Evolutionary conservation across 1,140 invertebrate species (phyloP).

Genomic region (Samia ricini): DNA sequence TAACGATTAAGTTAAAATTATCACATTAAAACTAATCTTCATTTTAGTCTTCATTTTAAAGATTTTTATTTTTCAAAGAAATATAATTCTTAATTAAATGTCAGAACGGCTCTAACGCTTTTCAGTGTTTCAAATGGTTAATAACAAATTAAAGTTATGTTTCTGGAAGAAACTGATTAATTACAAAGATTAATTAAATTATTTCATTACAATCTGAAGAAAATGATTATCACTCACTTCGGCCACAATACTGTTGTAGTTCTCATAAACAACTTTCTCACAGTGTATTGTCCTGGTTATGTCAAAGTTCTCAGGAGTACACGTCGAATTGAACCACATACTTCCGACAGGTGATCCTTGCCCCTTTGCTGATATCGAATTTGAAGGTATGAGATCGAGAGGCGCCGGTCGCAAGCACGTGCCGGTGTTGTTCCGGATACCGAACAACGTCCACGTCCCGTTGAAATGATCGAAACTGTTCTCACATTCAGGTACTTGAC

Average conservation of each 20-base stretch:
- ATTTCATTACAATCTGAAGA: not conserved
- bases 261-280: constrained; percentile 47
- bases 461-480: constrained; percentile 29
- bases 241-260: constrained; percentile 61
- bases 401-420: constrained; percentile 36
- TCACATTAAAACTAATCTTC: too few species aligned
- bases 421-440: constrained; percentile 27
- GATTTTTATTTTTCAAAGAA: too few species aligned
- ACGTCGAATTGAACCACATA: constrained; percentile 16
- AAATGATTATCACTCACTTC: constrained; percentile 29
- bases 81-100: too few species aligned
- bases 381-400: not conserved
- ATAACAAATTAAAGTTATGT: too few species aligned
- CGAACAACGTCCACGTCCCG: constrained; percentile 38
- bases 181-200: not conserved
- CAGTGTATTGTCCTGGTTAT: constrained; percentile 37
- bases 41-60: too few species aligned
- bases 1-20: too few species aligned
- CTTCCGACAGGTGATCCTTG: not conserved
- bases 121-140: too few species aligned
- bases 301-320: constrained; percentile 33
- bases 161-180: not conserved
- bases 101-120: too few species aligned
- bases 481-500: constrained; percentile 53
- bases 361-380: constrained; percentile 8